A percentile compares a stretch with the other conserved stretches of the same genome.
phyloP scores from a whole-genome alignment of 2,797 vertebrate species.

The Lateolabrax maculatus region DNA sequence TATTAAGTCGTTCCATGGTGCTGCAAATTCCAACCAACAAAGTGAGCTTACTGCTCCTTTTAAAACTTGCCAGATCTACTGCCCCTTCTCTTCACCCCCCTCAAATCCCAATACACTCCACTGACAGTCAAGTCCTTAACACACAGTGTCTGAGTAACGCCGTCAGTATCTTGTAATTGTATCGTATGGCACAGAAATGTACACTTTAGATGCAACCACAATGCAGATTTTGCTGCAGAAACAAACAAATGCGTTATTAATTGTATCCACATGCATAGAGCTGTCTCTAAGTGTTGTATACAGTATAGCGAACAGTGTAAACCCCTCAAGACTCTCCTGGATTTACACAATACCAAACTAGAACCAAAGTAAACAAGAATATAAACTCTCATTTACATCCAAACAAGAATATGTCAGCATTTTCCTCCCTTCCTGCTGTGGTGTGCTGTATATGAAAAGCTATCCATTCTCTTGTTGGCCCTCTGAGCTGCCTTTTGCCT shows the following conservation, averaged over 20 bases:
- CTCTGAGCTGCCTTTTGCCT: conserved; percentile 58
- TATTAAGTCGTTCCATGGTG: conserved; percentile 81
- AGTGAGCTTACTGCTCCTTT: conserved; percentile 70
- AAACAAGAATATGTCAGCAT: conserved; percentile 41
- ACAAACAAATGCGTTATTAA: conserved; percentile 2
- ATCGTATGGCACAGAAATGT: conserved; percentile 3
- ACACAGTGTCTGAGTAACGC: not conserved
- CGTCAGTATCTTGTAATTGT: conserved; percentile 31
- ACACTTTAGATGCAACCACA: conserved; percentile 12
- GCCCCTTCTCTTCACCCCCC: conserved; percentile 55
- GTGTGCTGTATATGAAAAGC: conserved; percentile 38
- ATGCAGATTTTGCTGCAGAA: conserved; percentile 15
- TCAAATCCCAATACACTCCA: conserved; percentile 38
- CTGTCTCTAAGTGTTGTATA: not conserved
- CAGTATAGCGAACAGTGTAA: not conserved
- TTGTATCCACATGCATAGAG: not conserved
- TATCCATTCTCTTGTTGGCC: conserved; percentile 51
- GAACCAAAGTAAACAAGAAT: conserved; percentile 35
- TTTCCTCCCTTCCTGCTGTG: conserved; percentile 38
- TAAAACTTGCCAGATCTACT: conserved; percentile 74
- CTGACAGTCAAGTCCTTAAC: conserved; percentile 32
- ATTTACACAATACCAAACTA: conserved; percentile 18
- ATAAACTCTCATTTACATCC: conserved; percentile 35
- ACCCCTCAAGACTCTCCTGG: not conserved
- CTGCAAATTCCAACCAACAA: conserved; percentile 81